Evolutionary conservation across 2,888 invertebrate species (phyloP), one percentile per base, ranked within the genome.

Genomic region (Cheilosia scutellata): DNA sequence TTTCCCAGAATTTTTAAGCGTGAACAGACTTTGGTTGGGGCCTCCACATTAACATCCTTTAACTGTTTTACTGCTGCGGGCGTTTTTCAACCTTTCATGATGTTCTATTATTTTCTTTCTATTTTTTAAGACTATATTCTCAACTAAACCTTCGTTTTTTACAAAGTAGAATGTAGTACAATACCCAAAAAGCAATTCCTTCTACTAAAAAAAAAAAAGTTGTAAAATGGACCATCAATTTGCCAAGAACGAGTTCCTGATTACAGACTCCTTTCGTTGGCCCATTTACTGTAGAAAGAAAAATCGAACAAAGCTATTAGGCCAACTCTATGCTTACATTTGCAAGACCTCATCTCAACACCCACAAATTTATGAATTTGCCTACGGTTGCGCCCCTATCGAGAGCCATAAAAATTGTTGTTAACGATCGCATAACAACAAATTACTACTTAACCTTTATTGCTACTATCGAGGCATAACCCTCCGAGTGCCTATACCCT

Each of bases 361-460:
- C 31, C 29, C 47, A 44, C 31, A 62, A 68, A 63, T 72, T 57
- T 70, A 79, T 83, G 66, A 68, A 68, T 60, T 53, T 49, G n/a
- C 42, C 5, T 33, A 9, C 7, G 16, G 4, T 0, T 31, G 0
- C 27, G 29, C 63, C n/a, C 33, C 63, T 29, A 70, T 76, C 57
- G 63, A 33, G 63, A 53, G 68, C 65, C 33, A 74, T 83, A 83
- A 72, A 83, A 82, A 74, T 53, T 74, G 62, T 62, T 79, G 83
- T 83, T 83, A 79, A 83, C 83, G 83, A 74, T 70, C 74, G 74
- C 83, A 83, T 83, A 74, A 83, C 83, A 83, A 70, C 79, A 83
- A 83, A 83, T 83, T 83, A 83, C 83, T 79, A 79, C 83, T 83
- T 79, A 83, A 83, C 83, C 83, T 83, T 83, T 83, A 83, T 83